Percentiles rank a stretch among this genome's conserved stretches.
These are phyloP conservation scores for Acipenser oxyrinchus DNA, from an alignment of 2,797 vertebrate species.

Conservation along the genomic window DNA sequence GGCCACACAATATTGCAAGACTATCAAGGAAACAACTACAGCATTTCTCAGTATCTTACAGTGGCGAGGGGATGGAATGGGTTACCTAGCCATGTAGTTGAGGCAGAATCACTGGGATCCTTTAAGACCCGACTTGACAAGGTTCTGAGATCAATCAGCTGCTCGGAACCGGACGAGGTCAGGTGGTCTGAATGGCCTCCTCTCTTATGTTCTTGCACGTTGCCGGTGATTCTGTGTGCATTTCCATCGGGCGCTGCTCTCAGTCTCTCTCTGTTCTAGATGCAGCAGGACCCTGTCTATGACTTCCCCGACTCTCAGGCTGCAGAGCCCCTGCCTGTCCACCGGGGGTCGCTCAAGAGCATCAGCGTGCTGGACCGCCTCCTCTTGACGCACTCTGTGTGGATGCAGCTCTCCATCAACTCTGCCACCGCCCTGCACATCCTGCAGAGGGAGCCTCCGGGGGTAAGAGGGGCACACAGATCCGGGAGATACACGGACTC, in stretches of 20 bases:
- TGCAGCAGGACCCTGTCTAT: conserved; percentile 68
- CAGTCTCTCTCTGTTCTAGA: conserved; percentile 34
- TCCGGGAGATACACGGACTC: too few species aligned
- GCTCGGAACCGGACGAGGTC: neutral
- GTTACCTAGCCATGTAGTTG: too few species aligned
- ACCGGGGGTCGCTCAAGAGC: conserved; percentile 49
- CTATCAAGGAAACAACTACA: too few species aligned
- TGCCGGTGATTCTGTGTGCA: neutral
- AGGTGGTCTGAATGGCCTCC: conserved; percentile 7
- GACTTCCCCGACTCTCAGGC: conserved; percentile 62
- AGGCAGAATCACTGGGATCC: too few species aligned
- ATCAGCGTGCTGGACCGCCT: conserved; percentile 78
- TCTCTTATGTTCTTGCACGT: conserved; percentile 5
- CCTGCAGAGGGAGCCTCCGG: conserved; percentile 73
- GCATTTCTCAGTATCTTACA: too few species aligned
- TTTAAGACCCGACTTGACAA: neutral
- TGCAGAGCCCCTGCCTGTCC: conserved; percentile 22
- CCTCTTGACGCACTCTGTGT: conserved; percentile 74
- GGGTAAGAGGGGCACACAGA: conserved; percentile 55
- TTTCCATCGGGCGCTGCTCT: too few species aligned
- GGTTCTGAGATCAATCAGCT: neutral
- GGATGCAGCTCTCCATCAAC: conserved; percentile 80
- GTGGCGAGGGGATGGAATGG: too few species aligned
- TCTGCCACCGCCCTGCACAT: conserved; percentile 76
- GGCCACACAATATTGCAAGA: too few species aligned